Evolutionary conservation across 1,140 invertebrate species (phyloP).

Genomic region (Anoplolepis gracilipes): DNA sequence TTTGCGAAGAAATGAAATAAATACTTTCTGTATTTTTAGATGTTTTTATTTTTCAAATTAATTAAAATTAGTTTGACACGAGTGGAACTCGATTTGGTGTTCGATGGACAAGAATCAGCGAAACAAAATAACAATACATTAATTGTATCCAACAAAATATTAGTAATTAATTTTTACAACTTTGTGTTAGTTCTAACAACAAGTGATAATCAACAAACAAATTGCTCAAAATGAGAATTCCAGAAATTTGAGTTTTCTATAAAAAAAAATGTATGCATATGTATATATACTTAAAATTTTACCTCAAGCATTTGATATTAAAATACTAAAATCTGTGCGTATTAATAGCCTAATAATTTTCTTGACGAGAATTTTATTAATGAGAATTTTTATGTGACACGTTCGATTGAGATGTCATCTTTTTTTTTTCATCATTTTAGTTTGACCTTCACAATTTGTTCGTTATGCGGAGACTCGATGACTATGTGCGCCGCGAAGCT

Average conservation of each 20-base stretch:
- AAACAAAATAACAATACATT: not conserved
- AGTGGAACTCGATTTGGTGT: too few species aligned
- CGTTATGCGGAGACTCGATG: not conserved
- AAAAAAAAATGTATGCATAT: too few species aligned
- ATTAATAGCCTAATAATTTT: too few species aligned
- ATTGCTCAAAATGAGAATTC: not conserved
- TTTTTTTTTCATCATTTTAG: too few species aligned
- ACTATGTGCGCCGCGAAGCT: not conserved
- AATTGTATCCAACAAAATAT: not conserved
- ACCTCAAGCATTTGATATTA: too few species aligned
- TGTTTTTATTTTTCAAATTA: constrained; percentile 6
- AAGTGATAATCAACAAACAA: not conserved
- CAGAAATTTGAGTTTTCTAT: not conserved
- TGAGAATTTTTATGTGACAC: not conserved
- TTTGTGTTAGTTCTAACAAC: not conserved
- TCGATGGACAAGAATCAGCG: not conserved
- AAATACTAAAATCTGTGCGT: too few species aligned
- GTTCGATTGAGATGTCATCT: not conserved
- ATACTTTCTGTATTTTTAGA: not conserved
- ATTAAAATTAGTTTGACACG: not conserved
- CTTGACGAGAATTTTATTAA: too few species aligned
- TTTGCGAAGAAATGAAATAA: not conserved
- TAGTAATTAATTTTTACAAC: constrained; percentile 24
- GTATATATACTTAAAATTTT: too few species aligned
- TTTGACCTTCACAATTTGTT: not conserved